These are phyloP conservation scores for Molanna angustata DNA, from an alignment of 2,888 invertebrate genomes.

Conservation along the genomic window DNA sequence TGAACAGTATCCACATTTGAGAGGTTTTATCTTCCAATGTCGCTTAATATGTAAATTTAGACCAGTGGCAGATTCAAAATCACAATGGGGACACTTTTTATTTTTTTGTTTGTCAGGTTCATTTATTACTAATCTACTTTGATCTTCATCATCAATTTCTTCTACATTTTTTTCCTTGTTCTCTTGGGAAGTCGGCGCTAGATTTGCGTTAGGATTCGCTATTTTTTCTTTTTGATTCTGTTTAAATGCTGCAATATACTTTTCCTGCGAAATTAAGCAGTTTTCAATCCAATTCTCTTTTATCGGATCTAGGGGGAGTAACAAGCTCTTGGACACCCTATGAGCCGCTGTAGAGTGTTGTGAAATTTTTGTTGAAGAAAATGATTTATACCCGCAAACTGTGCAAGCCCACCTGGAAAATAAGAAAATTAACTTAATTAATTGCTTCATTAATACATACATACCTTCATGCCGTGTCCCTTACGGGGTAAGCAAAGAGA, in stretches of 20 bases:
- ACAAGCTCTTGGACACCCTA: slow-evolving; percentile 41
- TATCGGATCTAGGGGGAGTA: slow-evolving; percentile 44
- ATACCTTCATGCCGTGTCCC: no score
- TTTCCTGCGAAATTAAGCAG: slow-evolving; percentile 17
- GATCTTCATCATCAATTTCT: no score
- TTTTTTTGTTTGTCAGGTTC: no score
- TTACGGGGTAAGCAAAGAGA: no score
- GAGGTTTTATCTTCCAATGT: slow-evolving; percentile 51
- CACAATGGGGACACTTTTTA: slow-evolving; percentile 43
- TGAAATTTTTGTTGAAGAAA: slow-evolving; percentile 52
- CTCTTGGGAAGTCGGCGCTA: not conserved
- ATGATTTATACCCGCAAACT: slow-evolving; percentile 57
- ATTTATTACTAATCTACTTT: no score
- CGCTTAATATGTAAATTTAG: slow-evolving; percentile 46
- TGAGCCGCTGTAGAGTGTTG: slow-evolving; percentile 55
- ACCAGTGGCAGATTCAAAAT: slow-evolving; percentile 34
- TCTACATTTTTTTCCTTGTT: no score
- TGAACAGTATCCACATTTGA: slow-evolving; percentile 46
- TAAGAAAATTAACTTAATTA: no score
- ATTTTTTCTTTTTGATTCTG: not conserved
- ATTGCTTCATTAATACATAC: no score
- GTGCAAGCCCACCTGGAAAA: slow-evolving; percentile 58
- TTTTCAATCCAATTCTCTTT: slow-evolving; percentile 55
- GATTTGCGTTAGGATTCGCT: not conserved
- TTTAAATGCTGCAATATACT: not conserved